A percentile compares a stretch with the other conserved stretches of the same genome.
Conservation (phyloP, 2,797 vertebrate species). For the Notoglanidium macrostoma region DNA sequence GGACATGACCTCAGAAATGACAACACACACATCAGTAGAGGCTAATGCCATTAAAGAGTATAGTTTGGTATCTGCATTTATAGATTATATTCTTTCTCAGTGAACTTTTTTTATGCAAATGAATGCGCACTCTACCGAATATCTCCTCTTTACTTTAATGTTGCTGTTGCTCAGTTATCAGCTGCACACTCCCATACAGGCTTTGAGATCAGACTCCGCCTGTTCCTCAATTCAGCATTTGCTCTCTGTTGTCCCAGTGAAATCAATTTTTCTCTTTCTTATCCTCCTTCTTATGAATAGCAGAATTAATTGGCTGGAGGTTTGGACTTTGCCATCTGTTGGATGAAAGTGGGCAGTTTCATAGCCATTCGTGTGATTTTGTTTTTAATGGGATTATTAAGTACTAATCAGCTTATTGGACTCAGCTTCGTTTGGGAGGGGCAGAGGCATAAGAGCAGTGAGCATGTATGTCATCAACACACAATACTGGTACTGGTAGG, state of each 20-base stretch:
- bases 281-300: constrained; percentile 24
- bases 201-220: neutral
- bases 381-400: constrained; percentile 53
- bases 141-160: neutral
- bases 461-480: constrained; percentile 16
- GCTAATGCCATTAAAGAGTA: constrained; percentile 5
- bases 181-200: neutral
- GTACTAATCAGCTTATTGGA: constrained; percentile 37
- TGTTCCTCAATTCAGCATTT: neutral
- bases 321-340: constrained; percentile 42
- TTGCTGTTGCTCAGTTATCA: neutral
- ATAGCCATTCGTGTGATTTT: constrained; percentile 19
- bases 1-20: constrained; percentile 31
- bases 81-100: neutral
- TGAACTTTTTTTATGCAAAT: neutral
- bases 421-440: constrained; percentile 5
- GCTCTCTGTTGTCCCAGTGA: neutral
- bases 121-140: neutral
- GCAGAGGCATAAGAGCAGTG: neutral
- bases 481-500: constrained; percentile 1
- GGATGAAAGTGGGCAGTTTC: constrained; percentile 46
- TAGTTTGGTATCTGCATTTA: neutral
- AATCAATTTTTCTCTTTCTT: neutral
- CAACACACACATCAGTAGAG: neutral
- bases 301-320: constrained; percentile 27